phyloP scores from a whole-genome alignment of 2,113 vertebrate species.

The Rhynchomys soricoides region DNA sequence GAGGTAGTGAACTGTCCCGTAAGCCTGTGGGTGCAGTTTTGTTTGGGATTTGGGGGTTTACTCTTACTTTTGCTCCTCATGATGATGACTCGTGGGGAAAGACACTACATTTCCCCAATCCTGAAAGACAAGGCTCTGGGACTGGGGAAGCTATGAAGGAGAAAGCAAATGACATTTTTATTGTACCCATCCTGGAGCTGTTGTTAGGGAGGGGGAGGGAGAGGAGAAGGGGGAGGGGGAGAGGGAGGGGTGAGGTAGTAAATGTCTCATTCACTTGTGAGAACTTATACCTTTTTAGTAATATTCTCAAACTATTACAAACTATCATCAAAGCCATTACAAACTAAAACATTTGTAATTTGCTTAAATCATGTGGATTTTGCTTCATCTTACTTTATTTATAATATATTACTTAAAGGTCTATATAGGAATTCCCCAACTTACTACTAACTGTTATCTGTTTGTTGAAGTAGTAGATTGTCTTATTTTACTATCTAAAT shows the following conservation, averaged over 20 bases:
- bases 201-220: background rate
- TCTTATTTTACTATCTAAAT: slow-evolving; percentile 24
- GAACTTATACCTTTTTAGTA: background rate
- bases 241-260: background rate
- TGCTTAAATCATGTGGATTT: background rate
- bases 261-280: background rate
- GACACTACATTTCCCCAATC: background rate
- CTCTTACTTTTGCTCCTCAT: background rate
- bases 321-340: background rate
- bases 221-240: background rate
- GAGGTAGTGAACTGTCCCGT: background rate
- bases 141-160: background rate
- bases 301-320: background rate
- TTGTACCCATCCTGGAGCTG: background rate
- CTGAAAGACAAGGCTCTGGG: background rate
- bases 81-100: background rate
- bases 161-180: background rate
- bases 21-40: background rate
- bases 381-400: background rate
- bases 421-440: background rate
- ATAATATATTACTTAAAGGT: background rate
- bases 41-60: background rate
- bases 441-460: background rate
- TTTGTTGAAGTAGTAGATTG: background rate
- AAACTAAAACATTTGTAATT: background rate